A percentile compares a stretch with the other conserved stretches of the same genome.
Conservation (phyloP, 1,140 invertebrate genomes). For the Zaprionus kolodkinae region DNA sequence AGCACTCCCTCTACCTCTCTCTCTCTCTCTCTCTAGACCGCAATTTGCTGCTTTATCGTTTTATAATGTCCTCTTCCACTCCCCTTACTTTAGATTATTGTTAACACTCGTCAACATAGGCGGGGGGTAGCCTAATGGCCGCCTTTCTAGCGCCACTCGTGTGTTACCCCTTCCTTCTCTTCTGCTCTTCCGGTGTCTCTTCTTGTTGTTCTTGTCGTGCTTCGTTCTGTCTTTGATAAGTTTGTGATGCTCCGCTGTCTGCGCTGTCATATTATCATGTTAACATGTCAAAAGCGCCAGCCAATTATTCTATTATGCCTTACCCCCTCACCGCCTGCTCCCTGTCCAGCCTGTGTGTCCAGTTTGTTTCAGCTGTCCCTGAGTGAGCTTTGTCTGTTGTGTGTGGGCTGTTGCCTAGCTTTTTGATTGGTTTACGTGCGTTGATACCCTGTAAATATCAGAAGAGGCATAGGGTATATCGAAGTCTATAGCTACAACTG, state of each 20-base stretch:
- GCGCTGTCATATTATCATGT: conserved; percentile 80
- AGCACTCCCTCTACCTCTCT: conserved; percentile 9
- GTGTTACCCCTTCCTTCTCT: conserved; percentile 1
- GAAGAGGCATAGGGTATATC: no score
- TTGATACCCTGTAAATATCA: background rate
- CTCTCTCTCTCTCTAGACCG: conserved; percentile 35
- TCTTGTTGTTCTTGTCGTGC: conserved; percentile 19
- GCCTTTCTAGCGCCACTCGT: conserved; percentile 54
- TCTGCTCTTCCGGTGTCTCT: conserved; percentile 39
- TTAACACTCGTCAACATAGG: conserved; percentile 51
- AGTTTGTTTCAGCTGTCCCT: conserved; percentile 5
- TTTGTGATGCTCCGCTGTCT: conserved; percentile 72
- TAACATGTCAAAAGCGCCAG: conserved; percentile 73
- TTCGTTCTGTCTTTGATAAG: conserved; percentile 52
- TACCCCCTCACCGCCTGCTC: background rate
- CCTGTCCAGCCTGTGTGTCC: background rate
- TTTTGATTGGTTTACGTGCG: conserved; percentile 20
- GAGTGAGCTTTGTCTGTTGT: conserved; percentile 41
- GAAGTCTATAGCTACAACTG: no score
- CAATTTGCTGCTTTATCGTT: conserved; percentile 65
- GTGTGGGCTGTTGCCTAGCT: conserved; percentile 31
- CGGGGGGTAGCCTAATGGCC: conserved; percentile 28
- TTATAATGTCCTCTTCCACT: conserved; percentile 60
- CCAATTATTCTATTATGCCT: conserved; percentile 58
- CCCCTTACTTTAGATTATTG: conserved; percentile 41